Evolutionary conservation across 1,140 invertebrate genomes (phyloP).

Genomic region (Spodoptera litura): DNA sequence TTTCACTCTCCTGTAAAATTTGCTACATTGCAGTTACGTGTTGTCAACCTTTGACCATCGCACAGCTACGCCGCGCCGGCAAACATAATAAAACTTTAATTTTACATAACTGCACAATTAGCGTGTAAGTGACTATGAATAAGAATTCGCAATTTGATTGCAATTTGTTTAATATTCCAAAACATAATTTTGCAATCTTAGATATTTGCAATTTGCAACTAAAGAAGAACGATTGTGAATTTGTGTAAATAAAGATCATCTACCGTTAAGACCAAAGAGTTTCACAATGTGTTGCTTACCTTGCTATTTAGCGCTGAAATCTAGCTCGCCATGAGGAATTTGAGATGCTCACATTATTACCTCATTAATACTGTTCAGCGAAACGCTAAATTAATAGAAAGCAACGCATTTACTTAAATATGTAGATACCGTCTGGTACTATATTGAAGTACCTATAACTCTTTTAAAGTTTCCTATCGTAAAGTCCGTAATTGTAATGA

Average conservation of each 20-base stretch:
- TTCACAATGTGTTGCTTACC: conserved; percentile 20
- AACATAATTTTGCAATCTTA: conserved; percentile 10
- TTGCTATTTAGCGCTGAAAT: conserved; percentile 40
- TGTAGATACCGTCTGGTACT: background rate
- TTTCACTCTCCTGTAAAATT: too few relatives aligned
- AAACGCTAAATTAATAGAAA: conserved; percentile 3
- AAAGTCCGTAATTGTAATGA: too few relatives aligned
- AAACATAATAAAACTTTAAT: background rate
- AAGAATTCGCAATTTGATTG: conserved; percentile 16
- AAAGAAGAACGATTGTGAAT: conserved; percentile 20
- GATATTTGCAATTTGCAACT: conserved; percentile 1
- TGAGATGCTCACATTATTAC: background rate
- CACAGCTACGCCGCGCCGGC: background rate
- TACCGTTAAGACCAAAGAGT: conserved; percentile 6
- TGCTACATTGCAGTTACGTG: too few relatives aligned
- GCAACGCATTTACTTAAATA: background rate
- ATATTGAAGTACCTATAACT: background rate
- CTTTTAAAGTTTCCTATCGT: too few relatives aligned
- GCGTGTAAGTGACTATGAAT: background rate
- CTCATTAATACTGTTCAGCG: conserved; percentile 17
- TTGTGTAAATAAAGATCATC: conserved; percentile 25
- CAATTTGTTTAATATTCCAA: conserved; percentile 13
- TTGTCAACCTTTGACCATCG: too few relatives aligned
- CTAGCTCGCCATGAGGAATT: conserved; percentile 32
- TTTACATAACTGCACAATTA: background rate